phyloP scores from a whole-genome alignment of 2,888 invertebrate species.

The Metopia argyrocephala region DNA sequence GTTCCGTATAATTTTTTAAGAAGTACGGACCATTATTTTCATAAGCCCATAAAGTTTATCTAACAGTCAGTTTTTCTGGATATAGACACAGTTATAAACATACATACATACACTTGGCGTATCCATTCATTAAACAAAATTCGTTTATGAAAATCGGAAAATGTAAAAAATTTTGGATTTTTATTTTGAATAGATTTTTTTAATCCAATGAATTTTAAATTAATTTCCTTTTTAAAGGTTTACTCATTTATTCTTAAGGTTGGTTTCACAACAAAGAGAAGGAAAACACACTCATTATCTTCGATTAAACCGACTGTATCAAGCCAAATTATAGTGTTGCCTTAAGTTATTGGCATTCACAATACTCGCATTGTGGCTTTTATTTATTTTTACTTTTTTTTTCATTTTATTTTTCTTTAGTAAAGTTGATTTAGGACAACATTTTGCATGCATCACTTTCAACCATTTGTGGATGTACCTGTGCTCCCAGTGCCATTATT shows the following conservation, averaged over 20 bases:
- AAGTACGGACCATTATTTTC: too few species aligned
- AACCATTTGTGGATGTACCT: neutral
- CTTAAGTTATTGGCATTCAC: neutral
- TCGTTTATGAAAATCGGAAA: too few species aligned
- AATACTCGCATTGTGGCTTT: neutral
- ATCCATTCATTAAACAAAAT: too few species aligned
- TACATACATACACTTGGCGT: too few species aligned
- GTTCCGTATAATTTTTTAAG: too few species aligned
- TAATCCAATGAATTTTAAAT: too few species aligned
- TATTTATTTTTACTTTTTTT: neutral
- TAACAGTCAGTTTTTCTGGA: too few species aligned
- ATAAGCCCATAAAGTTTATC: too few species aligned
- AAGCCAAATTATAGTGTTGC: constrained; percentile 23
- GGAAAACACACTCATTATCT: neutral
- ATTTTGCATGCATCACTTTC: neutral
- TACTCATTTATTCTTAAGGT: neutral
- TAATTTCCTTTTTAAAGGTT: neutral
- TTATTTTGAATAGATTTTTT: too few species aligned
- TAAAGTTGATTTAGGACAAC: neutral
- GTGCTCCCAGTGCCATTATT: neutral
- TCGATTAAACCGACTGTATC: constrained; percentile 9
- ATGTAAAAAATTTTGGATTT: too few species aligned
- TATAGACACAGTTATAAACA: too few species aligned
- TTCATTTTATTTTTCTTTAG: neutral
- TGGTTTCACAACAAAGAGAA: neutral